phyloP scores from a whole-genome alignment of 2,113 vertebrate genomes.

The Melanerpes aurifrons region DNA sequence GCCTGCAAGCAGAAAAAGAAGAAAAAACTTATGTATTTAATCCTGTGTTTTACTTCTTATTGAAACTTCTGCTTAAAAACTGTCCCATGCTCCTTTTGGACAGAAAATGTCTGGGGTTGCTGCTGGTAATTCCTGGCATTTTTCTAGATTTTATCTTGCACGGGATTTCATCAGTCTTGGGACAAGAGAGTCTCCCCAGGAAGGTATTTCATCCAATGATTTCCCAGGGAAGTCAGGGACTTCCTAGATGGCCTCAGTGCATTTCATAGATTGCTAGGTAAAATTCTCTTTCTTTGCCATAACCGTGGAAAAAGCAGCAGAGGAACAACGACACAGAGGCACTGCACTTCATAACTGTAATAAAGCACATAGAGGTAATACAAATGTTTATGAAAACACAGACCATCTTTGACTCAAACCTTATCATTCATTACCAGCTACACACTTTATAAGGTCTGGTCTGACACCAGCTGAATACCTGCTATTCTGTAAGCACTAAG shows the following conservation, averaged over 20 bases:
- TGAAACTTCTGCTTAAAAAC: not conserved
- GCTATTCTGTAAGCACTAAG: not conserved
- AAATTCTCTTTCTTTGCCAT: not conserved
- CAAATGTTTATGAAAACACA: not conserved
- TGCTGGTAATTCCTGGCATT: not conserved
- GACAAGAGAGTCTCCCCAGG: not conserved
- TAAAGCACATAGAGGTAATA: not conserved
- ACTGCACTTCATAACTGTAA: not conserved
- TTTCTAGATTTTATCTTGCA: not conserved
- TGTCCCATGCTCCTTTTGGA: not conserved
- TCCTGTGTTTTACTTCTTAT: not conserved
- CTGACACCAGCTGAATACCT: not conserved
- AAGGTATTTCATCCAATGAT: not conserved
- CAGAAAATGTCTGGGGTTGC: not conserved
- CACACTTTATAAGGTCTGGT: not conserved
- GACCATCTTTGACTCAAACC: not conserved
- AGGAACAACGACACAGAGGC: not conserved
- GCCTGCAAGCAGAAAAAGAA: conserved; percentile 68
- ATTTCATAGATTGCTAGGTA: conserved; percentile 7
- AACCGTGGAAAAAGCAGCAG: not conserved
- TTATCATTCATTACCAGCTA: not conserved
- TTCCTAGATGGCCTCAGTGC: not conserved
- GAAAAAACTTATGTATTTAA: not conserved
- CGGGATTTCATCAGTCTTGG: not conserved
- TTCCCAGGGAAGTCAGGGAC: not conserved